These are phyloP conservation scores for Elephas maximus DNA, from an alignment of 2,113 vertebrate species.

Conservation along the genomic window DNA sequence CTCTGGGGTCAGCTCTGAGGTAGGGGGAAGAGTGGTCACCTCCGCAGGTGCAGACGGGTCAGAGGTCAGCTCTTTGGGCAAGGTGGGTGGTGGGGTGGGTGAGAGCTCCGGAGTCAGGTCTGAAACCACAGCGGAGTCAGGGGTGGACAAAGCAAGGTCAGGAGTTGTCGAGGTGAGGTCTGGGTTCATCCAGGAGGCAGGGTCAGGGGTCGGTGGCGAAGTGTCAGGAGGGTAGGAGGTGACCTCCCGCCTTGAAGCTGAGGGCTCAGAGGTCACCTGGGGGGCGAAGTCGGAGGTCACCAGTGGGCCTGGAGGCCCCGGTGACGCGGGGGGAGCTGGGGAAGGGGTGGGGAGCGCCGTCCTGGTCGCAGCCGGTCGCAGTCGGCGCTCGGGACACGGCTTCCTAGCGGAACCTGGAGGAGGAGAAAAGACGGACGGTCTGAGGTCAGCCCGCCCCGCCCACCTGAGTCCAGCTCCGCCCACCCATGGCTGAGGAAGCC, in stretches of 20 bases:
- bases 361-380: neutral
- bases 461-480: neutral
- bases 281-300: neutral
- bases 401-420: slow-evolving; percentile 53
- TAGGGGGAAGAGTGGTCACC: neutral
- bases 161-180: neutral
- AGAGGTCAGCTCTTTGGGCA: slow-evolving; percentile 18
- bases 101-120: neutral
- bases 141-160: neutral
- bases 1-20: slow-evolving; percentile 13
- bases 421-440: neutral
- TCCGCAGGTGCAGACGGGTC: neutral
- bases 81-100: neutral
- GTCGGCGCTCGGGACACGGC: accelerated
- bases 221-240: neutral
- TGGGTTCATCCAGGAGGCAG: neutral
- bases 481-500: neutral
- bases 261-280: neutral
- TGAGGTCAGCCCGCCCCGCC: slow-evolving; percentile 67
- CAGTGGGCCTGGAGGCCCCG: neutral
- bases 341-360: neutral
- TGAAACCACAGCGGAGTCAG: neutral
- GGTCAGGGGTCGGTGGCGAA: neutral
- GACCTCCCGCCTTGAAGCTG: neutral
- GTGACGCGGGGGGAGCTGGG: neutral